Evolutionary conservation across 1,140 invertebrate species (phyloP).

Genomic region (Antheraea mylitta): DNA sequence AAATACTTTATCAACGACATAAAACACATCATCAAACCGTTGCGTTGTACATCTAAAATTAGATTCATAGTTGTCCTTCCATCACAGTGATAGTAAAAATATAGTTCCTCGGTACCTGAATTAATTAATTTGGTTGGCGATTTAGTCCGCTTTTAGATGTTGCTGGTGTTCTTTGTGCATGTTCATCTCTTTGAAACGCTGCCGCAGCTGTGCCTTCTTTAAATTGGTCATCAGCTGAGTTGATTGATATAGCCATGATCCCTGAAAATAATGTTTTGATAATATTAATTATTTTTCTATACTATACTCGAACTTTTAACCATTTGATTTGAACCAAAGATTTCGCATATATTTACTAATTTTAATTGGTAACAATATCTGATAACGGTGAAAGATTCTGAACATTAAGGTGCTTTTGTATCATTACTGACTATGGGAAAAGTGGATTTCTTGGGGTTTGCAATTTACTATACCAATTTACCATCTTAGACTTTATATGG

Average conservation of each 20-base stretch:
- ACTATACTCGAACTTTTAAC: too few species aligned
- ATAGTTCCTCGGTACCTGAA: constrained; percentile 21
- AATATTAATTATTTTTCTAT: too few species aligned
- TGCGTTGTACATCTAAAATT: constrained; percentile 16
- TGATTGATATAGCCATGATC: constrained; percentile 91
- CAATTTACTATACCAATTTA: too few species aligned
- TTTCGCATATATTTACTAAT: too few species aligned
- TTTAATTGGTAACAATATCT: too few species aligned
- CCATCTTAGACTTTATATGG: too few species aligned
- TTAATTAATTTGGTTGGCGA: background rate
- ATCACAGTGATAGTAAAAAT: constrained; percentile 33
- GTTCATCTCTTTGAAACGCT: constrained; percentile 75
- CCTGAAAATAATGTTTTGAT: constrained; percentile 77
- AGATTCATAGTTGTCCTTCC: constrained; percentile 16
- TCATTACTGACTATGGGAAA: too few species aligned
- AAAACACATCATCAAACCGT: constrained; percentile 1
- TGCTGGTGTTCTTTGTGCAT: constrained; percentile 54
- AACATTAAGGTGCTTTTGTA: too few species aligned
- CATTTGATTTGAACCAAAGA: too few species aligned
- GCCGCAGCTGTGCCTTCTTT: constrained; percentile 87
- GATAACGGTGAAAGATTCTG: too few species aligned
- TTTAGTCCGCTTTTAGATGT: constrained; percentile 54
- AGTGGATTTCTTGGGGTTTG: too few species aligned
- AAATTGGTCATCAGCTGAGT: constrained; percentile 91
- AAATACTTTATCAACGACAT: background rate